Percentiles rank a stretch among this genome's conserved stretches.
phyloP scores from a whole-genome alignment of 2,113 vertebrate genomes.

The Myanophis thanlyinensis region DNA sequence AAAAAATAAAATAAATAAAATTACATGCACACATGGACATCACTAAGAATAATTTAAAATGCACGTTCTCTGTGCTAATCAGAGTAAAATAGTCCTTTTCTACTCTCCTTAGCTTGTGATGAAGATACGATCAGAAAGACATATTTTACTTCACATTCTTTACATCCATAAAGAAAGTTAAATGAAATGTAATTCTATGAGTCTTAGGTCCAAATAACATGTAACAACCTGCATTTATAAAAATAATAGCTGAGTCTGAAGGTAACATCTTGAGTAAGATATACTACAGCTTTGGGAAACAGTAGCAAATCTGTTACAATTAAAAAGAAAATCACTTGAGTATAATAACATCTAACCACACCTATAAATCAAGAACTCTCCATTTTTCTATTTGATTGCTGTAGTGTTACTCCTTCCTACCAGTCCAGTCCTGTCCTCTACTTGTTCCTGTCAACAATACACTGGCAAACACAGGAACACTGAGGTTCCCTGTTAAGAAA shows the following conservation, averaged over 20 bases:
- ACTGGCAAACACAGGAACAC: neutral
- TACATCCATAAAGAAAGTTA: neutral
- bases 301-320: neutral
- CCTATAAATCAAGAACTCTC: neutral
- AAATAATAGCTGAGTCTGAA: neutral
- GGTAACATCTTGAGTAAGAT: neutral
- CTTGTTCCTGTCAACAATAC: neutral
- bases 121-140: neutral
- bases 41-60: neutral
- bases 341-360: neutral
- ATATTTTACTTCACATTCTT: neutral
- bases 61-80: neutral
- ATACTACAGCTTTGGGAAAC: neutral
- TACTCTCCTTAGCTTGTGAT: neutral
- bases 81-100: neutral
- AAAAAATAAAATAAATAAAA: too few species aligned
- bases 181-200: neutral
- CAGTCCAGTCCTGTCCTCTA: constrained; percentile 1
- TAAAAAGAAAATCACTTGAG: neutral
- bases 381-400: neutral
- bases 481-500: neutral
- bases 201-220: neutral
- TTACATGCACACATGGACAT: neutral
- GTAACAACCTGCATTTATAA: neutral
- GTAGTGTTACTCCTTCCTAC: neutral